phyloP scores from a whole-genome alignment of 2,888 invertebrate genomes.

The Andricus curvator region DNA sequence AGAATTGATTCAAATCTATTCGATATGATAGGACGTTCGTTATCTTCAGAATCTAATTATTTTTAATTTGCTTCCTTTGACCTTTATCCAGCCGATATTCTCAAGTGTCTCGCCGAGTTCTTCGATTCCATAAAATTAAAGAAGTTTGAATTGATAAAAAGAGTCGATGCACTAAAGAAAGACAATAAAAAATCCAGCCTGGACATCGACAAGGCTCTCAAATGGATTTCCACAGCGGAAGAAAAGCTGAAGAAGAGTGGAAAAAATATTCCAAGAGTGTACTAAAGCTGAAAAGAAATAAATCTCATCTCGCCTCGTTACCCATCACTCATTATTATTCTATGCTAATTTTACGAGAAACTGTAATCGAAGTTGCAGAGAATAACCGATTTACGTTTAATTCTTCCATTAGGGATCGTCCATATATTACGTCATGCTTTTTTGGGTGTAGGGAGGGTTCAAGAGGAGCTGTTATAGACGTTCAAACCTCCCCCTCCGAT shows the following conservation, averaged over 20 bases:
- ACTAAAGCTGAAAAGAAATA: constrained; percentile 9
- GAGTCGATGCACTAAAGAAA: constrained; percentile 1
- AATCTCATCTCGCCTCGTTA: not conserved
- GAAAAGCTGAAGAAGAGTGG: constrained; percentile 4
- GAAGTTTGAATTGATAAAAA: constrained; percentile 17
- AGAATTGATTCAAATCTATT: not conserved
- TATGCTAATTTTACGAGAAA: constrained; percentile 8
- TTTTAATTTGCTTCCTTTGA: constrained; percentile 20
- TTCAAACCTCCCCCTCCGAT: too few species aligned
- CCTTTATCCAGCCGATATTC: constrained; percentile 32
- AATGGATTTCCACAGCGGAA: constrained; percentile 27
- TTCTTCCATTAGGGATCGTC: not conserved
- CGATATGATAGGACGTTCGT: not conserved
- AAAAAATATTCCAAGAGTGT: constrained; percentile 35
- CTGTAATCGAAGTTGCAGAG: not conserved
- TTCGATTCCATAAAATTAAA: constrained; percentile 29
- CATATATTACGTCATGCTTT: too few species aligned
- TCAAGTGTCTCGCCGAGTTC: constrained; percentile 21
- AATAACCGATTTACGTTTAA: not conserved
- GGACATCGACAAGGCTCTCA: constrained; percentile 8
- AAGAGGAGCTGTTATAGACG: too few species aligned
- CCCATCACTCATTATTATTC: not conserved
- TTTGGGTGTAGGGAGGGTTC: too few species aligned
- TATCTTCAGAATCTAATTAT: constrained; percentile 25
- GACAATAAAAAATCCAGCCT: not conserved